A percentile compares a stretch with the other conserved stretches of the same genome.
Evolutionary conservation across 37 sponge, comb jelly and placozoan species (phyloP).

Genomic region (Corticium candelabrum): DNA sequence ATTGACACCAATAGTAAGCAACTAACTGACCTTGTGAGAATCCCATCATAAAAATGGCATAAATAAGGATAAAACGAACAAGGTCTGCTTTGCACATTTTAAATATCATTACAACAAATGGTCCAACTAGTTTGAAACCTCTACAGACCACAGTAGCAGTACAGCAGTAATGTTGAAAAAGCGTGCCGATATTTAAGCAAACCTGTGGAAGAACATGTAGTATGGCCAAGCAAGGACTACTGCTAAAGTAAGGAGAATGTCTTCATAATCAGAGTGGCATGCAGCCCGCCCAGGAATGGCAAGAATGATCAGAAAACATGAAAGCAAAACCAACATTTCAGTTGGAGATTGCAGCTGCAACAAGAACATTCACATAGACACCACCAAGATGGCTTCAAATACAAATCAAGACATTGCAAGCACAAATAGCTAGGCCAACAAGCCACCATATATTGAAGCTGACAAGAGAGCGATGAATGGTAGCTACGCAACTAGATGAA

Average conservation of each 20-base stretch:
- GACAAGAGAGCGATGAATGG: too few species aligned
- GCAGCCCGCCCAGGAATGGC: background rate
- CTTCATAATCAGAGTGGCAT: background rate
- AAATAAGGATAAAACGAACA: background rate
- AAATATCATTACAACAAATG: background rate
- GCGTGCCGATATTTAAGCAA: background rate
- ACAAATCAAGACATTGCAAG: too few species aligned
- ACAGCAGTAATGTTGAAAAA: too few species aligned
- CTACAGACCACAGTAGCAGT: too few species aligned
- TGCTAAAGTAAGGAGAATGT: background rate
- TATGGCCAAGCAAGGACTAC: background rate
- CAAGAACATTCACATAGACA: too few species aligned
- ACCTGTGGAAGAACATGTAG: slow-evolving; percentile 1
- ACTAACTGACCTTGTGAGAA: background rate
- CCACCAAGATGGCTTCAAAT: too few species aligned
- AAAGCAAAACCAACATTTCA: background rate
- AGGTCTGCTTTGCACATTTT: background rate
- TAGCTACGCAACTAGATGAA: too few species aligned
- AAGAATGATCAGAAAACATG: background rate
- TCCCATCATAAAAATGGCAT: background rate
- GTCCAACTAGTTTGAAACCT: background rate
- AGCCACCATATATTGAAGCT: too few species aligned
- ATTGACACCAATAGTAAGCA: too few species aligned
- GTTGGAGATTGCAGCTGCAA: background rate
- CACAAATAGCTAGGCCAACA: too few species aligned